Conservation (phyloP, 1,140 invertebrate genomes). For the Bursaphelenchus mucronatus region DNA sequence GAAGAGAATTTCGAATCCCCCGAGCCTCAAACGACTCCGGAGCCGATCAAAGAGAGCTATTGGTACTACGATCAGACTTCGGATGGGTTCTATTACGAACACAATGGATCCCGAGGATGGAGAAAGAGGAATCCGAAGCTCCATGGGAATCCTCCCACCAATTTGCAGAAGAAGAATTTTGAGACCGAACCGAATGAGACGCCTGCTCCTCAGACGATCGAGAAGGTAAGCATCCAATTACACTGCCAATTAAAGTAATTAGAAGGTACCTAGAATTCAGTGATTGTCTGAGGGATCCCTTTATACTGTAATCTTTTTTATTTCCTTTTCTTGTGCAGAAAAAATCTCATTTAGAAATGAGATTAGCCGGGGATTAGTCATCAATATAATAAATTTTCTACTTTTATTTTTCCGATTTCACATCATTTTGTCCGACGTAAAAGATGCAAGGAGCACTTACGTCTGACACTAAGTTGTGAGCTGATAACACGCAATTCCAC, state of each 20-base stretch:
- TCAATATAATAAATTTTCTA: too few species aligned
- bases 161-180: constrained; percentile 17
- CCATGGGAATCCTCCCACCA: constrained; percentile 25
- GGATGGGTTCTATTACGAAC: constrained; percentile 56
- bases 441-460: too few species aligned
- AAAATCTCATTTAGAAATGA: too few species aligned
- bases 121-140: constrained; percentile 44
- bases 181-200: constrained; percentile 10
- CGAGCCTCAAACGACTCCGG: background rate
- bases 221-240: constrained; percentile 5
- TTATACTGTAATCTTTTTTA: too few species aligned
- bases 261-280: too few species aligned
- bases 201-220: constrained; percentile 15
- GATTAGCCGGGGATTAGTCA: too few species aligned
- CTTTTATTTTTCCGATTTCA: too few species aligned
- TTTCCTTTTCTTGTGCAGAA: too few species aligned
- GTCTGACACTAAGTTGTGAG: background rate
- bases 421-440: too few species aligned
- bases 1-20: background rate
- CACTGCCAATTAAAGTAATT: too few species aligned
- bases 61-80: constrained; percentile 40
- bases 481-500: background rate
- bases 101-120: constrained; percentile 58
- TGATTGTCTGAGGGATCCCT: too few species aligned
- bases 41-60: constrained; percentile 24